Conservation (phyloP, 2,113 vertebrate genomes). For the Entelurus aequoreus region DNA sequence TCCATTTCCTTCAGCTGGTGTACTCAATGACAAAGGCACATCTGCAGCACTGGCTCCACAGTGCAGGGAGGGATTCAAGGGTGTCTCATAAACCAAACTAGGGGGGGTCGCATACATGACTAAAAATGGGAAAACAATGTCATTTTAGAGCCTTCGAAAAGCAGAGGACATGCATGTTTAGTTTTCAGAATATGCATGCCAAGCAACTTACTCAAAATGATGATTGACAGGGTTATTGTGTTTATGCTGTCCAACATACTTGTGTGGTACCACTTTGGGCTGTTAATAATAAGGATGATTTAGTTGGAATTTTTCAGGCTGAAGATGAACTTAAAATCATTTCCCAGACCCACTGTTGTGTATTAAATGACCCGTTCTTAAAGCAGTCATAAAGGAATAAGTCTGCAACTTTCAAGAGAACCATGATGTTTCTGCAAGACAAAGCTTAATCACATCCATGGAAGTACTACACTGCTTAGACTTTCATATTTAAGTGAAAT, state of each 20-base stretch:
- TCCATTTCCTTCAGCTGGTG: slow-evolving; percentile 41
- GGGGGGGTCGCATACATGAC: background rate
- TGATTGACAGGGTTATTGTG: too few relatives aligned
- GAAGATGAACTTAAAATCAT: background rate
- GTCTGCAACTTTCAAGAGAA: background rate
- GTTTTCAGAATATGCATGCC: too few relatives aligned
- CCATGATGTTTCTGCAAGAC: background rate
- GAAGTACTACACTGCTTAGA: background rate
- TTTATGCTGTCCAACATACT: too few relatives aligned
- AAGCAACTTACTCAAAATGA: too few relatives aligned
- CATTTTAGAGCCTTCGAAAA: background rate
- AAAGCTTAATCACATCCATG: background rate
- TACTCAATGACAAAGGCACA: slow-evolving; percentile 39
- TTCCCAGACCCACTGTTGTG: background rate
- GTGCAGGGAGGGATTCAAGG: slow-evolving; percentile 2
- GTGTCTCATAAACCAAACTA: slow-evolving; percentile 15
- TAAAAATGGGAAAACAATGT: background rate
- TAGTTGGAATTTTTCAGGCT: background rate
- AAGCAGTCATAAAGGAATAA: background rate
- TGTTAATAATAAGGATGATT: background rate
- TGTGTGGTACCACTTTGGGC: background rate
- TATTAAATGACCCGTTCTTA: background rate
- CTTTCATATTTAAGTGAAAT: background rate
- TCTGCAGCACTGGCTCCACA: slow-evolving; percentile 6
- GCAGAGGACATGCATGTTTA: too few relatives aligned